These are phyloP conservation scores for Sebastes taczanowskii DNA, from an alignment of 2,797 vertebrate genomes.

Conservation along the genomic window DNA sequence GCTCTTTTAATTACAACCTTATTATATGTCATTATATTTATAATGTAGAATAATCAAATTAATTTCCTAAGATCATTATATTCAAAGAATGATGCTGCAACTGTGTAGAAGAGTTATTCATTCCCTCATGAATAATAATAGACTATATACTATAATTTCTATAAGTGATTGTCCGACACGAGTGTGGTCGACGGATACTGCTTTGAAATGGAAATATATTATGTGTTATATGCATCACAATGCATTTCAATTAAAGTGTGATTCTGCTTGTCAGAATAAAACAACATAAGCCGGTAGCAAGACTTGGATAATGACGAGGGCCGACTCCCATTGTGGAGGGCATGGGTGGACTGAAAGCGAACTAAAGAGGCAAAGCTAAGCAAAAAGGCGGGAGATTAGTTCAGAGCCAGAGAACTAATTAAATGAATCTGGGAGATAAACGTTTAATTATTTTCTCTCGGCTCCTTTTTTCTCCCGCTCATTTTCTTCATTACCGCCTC, in stretches of 20 bases:
- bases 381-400: conserved; percentile 73
- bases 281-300: conserved; percentile 43
- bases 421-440: conserved; percentile 76
- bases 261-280: conserved; percentile 39
- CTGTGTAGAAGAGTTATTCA: not conserved
- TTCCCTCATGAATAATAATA: conserved; percentile 7
- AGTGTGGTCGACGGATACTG: not conserved
- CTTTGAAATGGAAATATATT: not conserved
- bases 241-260: conserved; percentile 41
- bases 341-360: conserved; percentile 48
- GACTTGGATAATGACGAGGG: conserved; percentile 44
- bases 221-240: not conserved
- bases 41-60: not conserved
- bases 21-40: not conserved
- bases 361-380: conserved; percentile 68
- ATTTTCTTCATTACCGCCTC: conserved; percentile 56
- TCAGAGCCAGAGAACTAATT: conserved; percentile 74
- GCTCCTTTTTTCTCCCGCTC: conserved; percentile 52
- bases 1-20: not conserved
- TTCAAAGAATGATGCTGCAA: not conserved
- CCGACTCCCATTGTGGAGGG: conserved; percentile 45
- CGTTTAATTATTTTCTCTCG: conserved; percentile 71
- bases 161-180: not conserved
- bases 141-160: not conserved
- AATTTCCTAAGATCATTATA: not conserved